Conservation (phyloP, 2,888 invertebrate species). For the Cryptosula pallasiana region DNA sequence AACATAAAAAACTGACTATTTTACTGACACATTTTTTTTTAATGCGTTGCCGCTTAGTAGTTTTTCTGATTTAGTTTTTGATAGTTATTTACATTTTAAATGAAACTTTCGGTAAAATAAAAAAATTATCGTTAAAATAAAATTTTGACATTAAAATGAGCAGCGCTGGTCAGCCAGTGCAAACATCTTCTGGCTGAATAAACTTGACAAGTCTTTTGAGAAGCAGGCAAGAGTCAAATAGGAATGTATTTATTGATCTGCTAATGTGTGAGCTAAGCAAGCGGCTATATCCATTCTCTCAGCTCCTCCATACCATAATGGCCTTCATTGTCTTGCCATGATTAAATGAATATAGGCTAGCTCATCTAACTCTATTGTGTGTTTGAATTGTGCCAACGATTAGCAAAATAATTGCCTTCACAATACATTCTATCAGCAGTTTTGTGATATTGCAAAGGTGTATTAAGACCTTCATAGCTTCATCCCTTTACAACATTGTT, state of each 20-base stretch:
- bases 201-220: conserved; percentile 18
- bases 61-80: too few relatives aligned
- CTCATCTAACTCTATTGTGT: conserved; percentile 23
- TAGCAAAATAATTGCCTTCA: conserved; percentile 23
- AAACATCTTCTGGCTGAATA: not conserved
- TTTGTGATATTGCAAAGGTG: conserved; percentile 15
- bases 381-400: conserved; percentile 19
- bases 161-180: not conserved
- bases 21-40: too few relatives aligned
- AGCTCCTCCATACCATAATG: not conserved
- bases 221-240: not conserved
- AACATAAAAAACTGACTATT: too few relatives aligned
- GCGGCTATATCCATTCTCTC: not conserved
- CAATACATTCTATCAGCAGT: conserved; percentile 19
- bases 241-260: conserved; percentile 9
- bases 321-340: not conserved
- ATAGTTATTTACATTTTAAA: too few relatives aligned
- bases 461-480: not conserved
- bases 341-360: conserved; percentile 6
- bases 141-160: too few relatives aligned
- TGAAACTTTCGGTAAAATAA: too few relatives aligned
- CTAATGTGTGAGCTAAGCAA: conserved; percentile 3
- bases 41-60: too few relatives aligned
- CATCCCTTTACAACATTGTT: conserved; percentile 22
- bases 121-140: too few relatives aligned